A percentile compares a stretch with the other conserved stretches of the same genome.
phyloP scores from a whole-genome alignment of 2,888 invertebrate genomes.

The Limenitis camilla region DNA sequence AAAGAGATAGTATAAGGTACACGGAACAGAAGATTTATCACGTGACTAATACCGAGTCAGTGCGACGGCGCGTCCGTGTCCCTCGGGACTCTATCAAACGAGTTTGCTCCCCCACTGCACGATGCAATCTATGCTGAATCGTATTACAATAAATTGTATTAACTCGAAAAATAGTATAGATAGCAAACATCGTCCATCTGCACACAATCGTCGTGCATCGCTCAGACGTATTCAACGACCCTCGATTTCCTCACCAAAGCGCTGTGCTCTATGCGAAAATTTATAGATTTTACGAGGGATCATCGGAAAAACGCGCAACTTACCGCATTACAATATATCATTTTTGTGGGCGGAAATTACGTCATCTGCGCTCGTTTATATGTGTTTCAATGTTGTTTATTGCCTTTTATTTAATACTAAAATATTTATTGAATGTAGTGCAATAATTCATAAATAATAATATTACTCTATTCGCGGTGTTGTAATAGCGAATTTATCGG shows the following conservation, averaged over 20 bases:
- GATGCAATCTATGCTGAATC: constrained; percentile 75
- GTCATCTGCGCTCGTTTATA: constrained; percentile 52
- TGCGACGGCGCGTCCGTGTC: constrained; percentile 60
- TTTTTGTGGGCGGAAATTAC: constrained; percentile 62
- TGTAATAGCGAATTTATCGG: constrained; percentile 35
- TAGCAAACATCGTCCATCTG: constrained; percentile 74
- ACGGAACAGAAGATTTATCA: constrained; percentile 68
- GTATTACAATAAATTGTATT: constrained; percentile 75
- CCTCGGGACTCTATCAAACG: constrained; percentile 71
- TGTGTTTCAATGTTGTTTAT: constrained; percentile 27
- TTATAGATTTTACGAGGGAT: constrained; percentile 72
- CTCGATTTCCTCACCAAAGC: constrained; percentile 49
- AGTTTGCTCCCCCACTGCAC: constrained; percentile 69
- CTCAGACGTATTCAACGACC: constrained; percentile 42
- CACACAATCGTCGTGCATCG: constrained; percentile 60
- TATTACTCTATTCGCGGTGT: not conserved
- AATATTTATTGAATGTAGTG: not conserved
- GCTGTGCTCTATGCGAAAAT: constrained; percentile 48
- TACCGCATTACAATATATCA: constrained; percentile 67
- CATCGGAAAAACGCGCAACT: constrained; percentile 59
- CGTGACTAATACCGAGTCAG: constrained; percentile 70
- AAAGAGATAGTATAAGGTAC: constrained; percentile 51
- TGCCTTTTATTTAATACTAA: constrained; percentile 12
- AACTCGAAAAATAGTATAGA: constrained; percentile 73
- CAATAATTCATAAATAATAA: not conserved